Base-by-base conservation (phyloP, 2,113 vertebrate species). In the Paedocypris sp. region DNA sequence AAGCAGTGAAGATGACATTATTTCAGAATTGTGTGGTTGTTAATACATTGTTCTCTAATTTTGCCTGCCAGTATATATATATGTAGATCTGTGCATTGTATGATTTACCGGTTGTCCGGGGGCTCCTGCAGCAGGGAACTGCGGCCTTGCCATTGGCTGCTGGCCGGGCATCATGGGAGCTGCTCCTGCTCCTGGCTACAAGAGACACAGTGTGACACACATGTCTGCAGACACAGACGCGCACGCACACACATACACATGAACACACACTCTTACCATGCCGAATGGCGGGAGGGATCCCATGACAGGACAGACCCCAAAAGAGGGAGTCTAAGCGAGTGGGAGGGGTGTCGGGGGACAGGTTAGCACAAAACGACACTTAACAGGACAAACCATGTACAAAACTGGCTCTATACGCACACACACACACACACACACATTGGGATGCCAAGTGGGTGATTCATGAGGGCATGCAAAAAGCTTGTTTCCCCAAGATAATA, bases 111-210 rank as follows among this genome's bases (percentile, higher is more conserved):
- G 87, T 61, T 81, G 89, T 74, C 88, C 70, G 6, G 89, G 75
- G 1, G 54, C 79, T 60, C 79, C 83, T 3, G 74, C 10, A 0
- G 87, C 85, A 75, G 89, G 90, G 50, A 97, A 94, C 4, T 91
- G 86, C 38, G 93, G 94, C 76, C 93, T 89, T 83, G 88, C 91
- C 91, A 95, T 91, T 4, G 90, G 77, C 47, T 72, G 85, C 66
- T 90, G 89, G 7, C 87, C 87, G 32, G 89, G 80, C 89, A 90
- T 89, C 85, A 87, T 87, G 62, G 91, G 84, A 62, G 90, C 86
- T 4, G 90, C 87, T 2, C 84, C 67, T 13, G 88, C 76, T 11
- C 90, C 87, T 1, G 87, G 72, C 94, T 98, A 76, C n/a, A 15
- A 63, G 28, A 67, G 19, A 54, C 38, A 68, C 16, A 43, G 39